Evolutionary conservation across 1,140 invertebrate genomes (phyloP).

Genomic region (Luehdorfia chinensis): DNA sequence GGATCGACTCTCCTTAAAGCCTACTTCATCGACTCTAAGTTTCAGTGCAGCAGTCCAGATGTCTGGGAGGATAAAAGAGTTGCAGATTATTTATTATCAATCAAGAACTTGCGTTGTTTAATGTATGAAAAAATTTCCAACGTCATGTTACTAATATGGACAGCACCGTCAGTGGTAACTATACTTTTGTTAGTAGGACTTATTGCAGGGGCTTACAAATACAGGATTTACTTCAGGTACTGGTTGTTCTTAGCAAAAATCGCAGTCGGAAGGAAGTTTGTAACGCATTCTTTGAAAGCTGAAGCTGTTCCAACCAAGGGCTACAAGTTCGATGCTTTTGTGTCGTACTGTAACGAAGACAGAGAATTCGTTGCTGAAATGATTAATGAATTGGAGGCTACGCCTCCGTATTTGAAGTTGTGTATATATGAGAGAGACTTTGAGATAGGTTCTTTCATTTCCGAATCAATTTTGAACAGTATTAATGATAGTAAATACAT

Average conservation of each 20-base stretch:
- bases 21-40: conserved; percentile 47
- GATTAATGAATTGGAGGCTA: conserved; percentile 77
- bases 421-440: conserved; percentile 84
- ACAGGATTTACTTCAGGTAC: conserved; percentile 74
- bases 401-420: conserved; percentile 76
- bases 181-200: conserved; percentile 36
- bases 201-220: conserved; percentile 47
- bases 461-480: conserved; percentile 79
- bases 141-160: conserved; percentile 53
- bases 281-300: conserved; percentile 39
- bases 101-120: conserved; percentile 44
- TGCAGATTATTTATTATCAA: conserved; percentile 54
- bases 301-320: conserved; percentile 27
- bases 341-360: conserved; percentile 82
- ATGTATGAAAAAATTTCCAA: conserved; percentile 56
- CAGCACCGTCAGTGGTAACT: conserved; percentile 46
- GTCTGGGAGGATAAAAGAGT: conserved; percentile 61
- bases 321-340: conserved; percentile 81
- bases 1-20: conserved; percentile 39
- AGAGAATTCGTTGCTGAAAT: conserved; percentile 79
- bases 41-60: conserved; percentile 62
- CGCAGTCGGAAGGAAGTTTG: conserved; percentile 62
- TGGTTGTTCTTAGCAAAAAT: conserved; percentile 77
- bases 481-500: conserved; percentile 80
- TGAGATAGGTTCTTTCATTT: conserved; percentile 79